phyloP scores from a whole-genome alignment of 2,113 vertebrate genomes.

The Lepisosteus oculatus region DNA sequence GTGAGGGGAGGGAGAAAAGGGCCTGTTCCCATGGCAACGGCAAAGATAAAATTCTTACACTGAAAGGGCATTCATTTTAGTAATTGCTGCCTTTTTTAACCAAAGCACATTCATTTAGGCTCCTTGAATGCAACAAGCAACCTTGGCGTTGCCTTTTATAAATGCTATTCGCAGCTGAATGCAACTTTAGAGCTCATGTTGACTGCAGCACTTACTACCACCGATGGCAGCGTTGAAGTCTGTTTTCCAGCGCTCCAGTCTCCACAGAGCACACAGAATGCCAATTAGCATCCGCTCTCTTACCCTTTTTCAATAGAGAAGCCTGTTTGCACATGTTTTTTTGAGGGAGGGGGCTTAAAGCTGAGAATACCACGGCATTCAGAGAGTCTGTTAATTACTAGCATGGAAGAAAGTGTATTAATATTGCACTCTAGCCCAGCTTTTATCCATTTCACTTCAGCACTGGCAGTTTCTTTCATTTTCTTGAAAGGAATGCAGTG shows the following conservation, averaged over 20 bases:
- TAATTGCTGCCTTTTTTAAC: slow-evolving; percentile 74
- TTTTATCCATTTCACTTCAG: no score
- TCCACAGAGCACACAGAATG: background rate
- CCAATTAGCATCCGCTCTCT: background rate
- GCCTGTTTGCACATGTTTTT: no score
- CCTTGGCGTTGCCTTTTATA: slow-evolving; percentile 54
- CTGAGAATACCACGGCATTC: no score
- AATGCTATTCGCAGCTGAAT: slow-evolving; percentile 6
- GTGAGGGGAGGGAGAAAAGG: slow-evolving; percentile 51
- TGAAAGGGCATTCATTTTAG: slow-evolving; percentile 75
- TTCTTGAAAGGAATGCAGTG: no score
- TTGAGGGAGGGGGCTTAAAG: no score
- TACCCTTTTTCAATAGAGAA: background rate
- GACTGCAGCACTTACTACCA: slow-evolving; percentile 12
- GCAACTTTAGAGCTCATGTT: slow-evolving; percentile 34
- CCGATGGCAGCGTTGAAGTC: slow-evolving; percentile 10
- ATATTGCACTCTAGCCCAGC: no score
- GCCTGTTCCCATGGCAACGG: slow-evolving; percentile 81
- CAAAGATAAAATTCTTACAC: slow-evolving; percentile 77
- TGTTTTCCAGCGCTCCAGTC: slow-evolving; percentile 9
- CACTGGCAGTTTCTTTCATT: no score
- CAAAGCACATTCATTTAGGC: slow-evolving; percentile 65
- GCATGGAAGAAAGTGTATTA: no score
- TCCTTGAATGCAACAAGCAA: slow-evolving; percentile 54
- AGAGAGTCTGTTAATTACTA: no score